Base-by-base conservation (phyloP, 1,140 invertebrate species). In the Goniozus legneri region DNA sequence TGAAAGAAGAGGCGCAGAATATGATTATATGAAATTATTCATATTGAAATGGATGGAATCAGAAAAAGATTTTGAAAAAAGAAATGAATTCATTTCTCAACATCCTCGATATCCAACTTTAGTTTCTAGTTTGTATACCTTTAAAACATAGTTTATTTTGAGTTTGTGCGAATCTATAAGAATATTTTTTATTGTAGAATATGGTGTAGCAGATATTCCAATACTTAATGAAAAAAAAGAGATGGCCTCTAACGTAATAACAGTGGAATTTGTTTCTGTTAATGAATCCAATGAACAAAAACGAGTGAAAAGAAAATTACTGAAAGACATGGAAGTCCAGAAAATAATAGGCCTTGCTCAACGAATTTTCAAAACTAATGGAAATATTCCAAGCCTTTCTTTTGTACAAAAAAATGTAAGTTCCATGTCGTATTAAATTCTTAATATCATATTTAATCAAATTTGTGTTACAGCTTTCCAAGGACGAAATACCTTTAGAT, bases 21-120 rank as follows among this genome's bases (percentile, higher is more conserved):
- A 92, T 47, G 91, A 94, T 74, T 93, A 93, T 64, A 72, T 93
- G 58, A 94, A 93, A 73, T 80, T 84, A 15, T 87, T 85, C 75
- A 84, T 85, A 0, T 69, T 79, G 15, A 81, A 86, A 40, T 94
- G 90, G 89, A 71, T 85, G 30, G 73, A 79, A 55, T 79, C 71
- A 7, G 79, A 78, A 56, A 75, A 62, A 22, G 67, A 79, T 59
- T 37, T 64, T 1, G 62, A 71, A 27, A 62, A 71, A 8, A 76
- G 74, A 50, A 58, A 63, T 3, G 73, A 82, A 27, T 95, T 94
- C 66, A 64, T 82, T 19, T 56, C 71, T 24, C 77, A 84, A 56
- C 88, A 95, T 77, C 87, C 88, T 46, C 76, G 88, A 39, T 94
- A 88, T 70, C 69, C 79, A 21, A 64, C 79, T 20, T 75, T 85